These are phyloP conservation scores for Amblyopsis hoosieri DNA, from an alignment of 2,797 vertebrate species.

Conservation along the genomic window DNA sequence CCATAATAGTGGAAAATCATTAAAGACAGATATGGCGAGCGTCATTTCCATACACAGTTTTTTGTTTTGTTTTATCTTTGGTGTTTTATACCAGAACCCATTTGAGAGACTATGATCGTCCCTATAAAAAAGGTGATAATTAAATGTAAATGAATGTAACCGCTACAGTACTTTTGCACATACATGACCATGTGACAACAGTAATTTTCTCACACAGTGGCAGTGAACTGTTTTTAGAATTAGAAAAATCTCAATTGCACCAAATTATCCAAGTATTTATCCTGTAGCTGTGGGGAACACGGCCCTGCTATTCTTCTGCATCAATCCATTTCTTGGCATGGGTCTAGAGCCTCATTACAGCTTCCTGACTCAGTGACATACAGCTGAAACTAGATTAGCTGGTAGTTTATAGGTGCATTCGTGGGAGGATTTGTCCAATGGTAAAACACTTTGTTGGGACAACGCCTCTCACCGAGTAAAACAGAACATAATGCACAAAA, in stretches of 20 bases:
- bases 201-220: not conserved
- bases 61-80: no score
- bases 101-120: no score
- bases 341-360: not conserved
- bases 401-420: not conserved
- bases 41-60: no score
- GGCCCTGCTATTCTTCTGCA: not conserved
- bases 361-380: conserved; percentile 2
- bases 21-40: no score
- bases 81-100: no score
- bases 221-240: not conserved
- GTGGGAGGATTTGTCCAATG: conserved; percentile 6
- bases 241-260: not conserved
- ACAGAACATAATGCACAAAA: not conserved
- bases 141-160: no score
- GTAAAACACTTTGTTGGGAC: not conserved
- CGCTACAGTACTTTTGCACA: not conserved
- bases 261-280: not conserved
- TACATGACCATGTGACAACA: not conserved
- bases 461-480: not conserved
- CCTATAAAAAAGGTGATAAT: no score
- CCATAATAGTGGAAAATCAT: no score
- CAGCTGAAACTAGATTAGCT: not conserved
- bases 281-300: not conserved
- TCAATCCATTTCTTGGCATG: not conserved